phyloP scores from a whole-genome alignment of 2,797 vertebrate species.

The Parauchenoglanis ngamensis region DNA sequence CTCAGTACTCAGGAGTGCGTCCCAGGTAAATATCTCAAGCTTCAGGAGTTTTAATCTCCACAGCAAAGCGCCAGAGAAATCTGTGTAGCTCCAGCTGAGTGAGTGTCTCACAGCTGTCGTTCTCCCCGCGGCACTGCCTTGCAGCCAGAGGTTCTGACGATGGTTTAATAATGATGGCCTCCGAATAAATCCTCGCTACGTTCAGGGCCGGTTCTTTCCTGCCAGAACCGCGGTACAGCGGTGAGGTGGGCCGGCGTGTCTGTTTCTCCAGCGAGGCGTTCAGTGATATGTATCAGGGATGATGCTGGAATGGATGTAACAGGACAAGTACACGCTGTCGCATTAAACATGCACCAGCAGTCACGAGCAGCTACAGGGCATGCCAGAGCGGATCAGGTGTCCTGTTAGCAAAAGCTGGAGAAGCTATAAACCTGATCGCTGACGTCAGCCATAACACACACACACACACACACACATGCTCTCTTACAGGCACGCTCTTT shows the following conservation, averaged over 20 bases:
- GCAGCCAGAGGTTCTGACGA: background rate
- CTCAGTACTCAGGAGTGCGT: background rate
- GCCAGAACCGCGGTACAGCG: background rate
- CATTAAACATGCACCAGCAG: conserved; percentile 79
- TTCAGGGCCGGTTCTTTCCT: background rate
- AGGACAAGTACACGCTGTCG: conserved; percentile 71
- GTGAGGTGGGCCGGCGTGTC: background rate
- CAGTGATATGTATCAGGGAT: conserved; percentile 50
- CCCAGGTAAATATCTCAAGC: background rate
- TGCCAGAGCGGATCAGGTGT: conserved; percentile 73
- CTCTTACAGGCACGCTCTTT: background rate
- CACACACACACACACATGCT: background rate
- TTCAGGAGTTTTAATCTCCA: background rate
- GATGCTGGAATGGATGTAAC: conserved; percentile 64
- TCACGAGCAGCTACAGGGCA: conserved; percentile 68
- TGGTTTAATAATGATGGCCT: background rate
- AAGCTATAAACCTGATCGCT: conserved; percentile 58
- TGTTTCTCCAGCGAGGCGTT: conserved; percentile 33
- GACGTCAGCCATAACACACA: conserved; percentile 54
- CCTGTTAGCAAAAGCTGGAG: conserved; percentile 57
- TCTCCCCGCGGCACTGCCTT: background rate
- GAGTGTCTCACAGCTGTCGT: background rate
- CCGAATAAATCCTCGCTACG: background rate
- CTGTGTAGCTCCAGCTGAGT: background rate
- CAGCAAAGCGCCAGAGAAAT: background rate